Evolutionary conservation across 1,140 invertebrate genomes (phyloP).

Genomic region (Maniola jurtina): DNA sequence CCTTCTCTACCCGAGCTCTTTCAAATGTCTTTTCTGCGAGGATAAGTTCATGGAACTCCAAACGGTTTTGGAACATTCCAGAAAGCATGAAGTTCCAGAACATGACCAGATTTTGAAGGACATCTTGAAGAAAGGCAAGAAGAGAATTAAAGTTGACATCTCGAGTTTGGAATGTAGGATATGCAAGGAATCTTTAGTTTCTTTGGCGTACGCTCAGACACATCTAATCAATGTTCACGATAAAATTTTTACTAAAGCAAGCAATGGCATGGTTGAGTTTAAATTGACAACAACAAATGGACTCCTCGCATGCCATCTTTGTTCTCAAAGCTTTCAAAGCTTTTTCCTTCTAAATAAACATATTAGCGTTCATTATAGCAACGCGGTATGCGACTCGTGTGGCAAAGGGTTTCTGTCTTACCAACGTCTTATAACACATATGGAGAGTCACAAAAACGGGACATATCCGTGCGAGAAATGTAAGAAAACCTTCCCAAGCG

Average conservation of each 20-base stretch:
- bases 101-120: constrained; percentile 12
- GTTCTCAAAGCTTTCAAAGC: constrained; percentile 50
- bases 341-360: constrained; percentile 59
- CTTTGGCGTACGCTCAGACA: constrained; percentile 42
- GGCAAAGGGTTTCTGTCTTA: constrained; percentile 42
- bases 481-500: constrained; percentile 19
- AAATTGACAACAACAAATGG: constrained; percentile 46
- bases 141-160: constrained; percentile 24
- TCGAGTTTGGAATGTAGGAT: constrained; percentile 22
- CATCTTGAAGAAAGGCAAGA: constrained; percentile 20
- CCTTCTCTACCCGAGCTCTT: constrained; percentile 29
- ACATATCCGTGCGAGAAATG: constrained; percentile 25
- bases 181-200: constrained; percentile 10
- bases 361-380: constrained; percentile 62
- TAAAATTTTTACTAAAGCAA: constrained; percentile 47
- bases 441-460: constrained; percentile 19
- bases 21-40: constrained; percentile 62
- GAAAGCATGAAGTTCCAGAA: constrained; percentile 31
- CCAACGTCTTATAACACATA: constrained; percentile 21
- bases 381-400: constrained; percentile 64
- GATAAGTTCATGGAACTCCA: constrained; percentile 50
- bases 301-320: constrained; percentile 53
- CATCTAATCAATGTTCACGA: constrained; percentile 46
- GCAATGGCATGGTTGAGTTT: constrained; percentile 53
- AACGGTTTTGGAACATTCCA: constrained; percentile 42